Evolutionary conservation across 2,113 vertebrate species (phyloP).

Genomic region (Campylomormyrus tamandua): DNA sequence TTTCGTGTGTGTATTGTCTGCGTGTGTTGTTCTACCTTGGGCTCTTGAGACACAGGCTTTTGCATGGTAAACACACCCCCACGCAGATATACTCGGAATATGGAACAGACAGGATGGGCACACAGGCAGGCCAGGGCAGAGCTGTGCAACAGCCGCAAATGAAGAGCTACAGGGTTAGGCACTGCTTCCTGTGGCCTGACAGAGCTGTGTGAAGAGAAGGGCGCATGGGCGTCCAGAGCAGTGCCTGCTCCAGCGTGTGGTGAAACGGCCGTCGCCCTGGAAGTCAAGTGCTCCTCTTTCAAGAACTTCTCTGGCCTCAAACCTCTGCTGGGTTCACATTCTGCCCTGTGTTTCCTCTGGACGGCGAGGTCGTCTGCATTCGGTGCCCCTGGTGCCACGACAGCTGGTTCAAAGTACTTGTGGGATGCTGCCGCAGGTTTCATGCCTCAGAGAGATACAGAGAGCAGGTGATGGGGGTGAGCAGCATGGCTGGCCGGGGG

Average conservation of each 20-base stretch:
- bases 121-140: not conserved
- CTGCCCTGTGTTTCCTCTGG: not conserved
- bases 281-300: slow-evolving; percentile 47
- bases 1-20: not conserved
- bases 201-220: not conserved
- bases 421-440: not conserved
- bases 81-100: not conserved
- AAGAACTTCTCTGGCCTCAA: slow-evolving; percentile 14
- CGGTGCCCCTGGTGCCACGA: slow-evolving; percentile 24
- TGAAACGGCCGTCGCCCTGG: slow-evolving; percentile 27
- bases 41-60: not conserved
- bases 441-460: not conserved
- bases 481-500: not conserved
- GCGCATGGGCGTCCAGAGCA: not conserved
- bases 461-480: not conserved
- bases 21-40: not conserved
- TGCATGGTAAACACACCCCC: not conserved
- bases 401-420: not conserved
- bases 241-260: slow-evolving; percentile 9
- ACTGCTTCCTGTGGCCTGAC: not conserved
- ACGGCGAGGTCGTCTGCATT: not conserved
- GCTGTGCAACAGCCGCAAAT: not conserved
- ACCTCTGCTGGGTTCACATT: not conserved
- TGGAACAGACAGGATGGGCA: not conserved
- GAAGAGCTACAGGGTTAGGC: not conserved